Percentiles rank a stretch among this genome's conserved stretches.
phyloP scores from a whole-genome alignment of 2,888 invertebrate genomes.

The Hyppa rectilinea region DNA sequence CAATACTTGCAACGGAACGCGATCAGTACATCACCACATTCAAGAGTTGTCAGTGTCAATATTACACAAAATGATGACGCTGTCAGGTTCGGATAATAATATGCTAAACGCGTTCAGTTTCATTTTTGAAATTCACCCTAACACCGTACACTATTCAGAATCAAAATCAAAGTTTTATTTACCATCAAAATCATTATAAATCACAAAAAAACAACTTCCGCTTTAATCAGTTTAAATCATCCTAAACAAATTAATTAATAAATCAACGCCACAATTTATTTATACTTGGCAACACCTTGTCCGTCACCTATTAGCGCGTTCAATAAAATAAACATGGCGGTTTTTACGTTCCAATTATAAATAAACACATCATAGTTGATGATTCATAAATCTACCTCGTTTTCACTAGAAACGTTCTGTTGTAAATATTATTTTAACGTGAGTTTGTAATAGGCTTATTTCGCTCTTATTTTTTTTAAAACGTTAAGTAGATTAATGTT shows the following conservation, averaged over 20 bases:
- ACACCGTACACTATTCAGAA: background rate
- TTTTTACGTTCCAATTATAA: slow-evolving; percentile 44
- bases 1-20: background rate
- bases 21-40: background rate
- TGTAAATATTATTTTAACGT: slow-evolving; percentile 53
- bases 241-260: slow-evolving; percentile 39
- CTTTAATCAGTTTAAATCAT: slow-evolving; percentile 38
- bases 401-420: slow-evolving; percentile 30
- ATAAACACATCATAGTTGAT: slow-evolving; percentile 51
- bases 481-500: slow-evolving; percentile 13
- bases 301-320: slow-evolving; percentile 28
- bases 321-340: slow-evolving; percentile 47
- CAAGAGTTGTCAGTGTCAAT: background rate
- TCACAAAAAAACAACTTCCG: background rate
- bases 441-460: slow-evolving; percentile 42
- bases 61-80: background rate
- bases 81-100: too few species aligned
- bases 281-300: slow-evolving; percentile 28
- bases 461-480: slow-evolving; percentile 5
- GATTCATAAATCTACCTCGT: slow-evolving; percentile 49
- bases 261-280: slow-evolving; percentile 39
- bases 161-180: background rate
- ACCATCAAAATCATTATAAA: slow-evolving; percentile 11
- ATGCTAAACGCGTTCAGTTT: background rate
- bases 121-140: background rate